phyloP scores from a whole-genome alignment of 2,113 vertebrate species.

The Steatornis caripensis region DNA sequence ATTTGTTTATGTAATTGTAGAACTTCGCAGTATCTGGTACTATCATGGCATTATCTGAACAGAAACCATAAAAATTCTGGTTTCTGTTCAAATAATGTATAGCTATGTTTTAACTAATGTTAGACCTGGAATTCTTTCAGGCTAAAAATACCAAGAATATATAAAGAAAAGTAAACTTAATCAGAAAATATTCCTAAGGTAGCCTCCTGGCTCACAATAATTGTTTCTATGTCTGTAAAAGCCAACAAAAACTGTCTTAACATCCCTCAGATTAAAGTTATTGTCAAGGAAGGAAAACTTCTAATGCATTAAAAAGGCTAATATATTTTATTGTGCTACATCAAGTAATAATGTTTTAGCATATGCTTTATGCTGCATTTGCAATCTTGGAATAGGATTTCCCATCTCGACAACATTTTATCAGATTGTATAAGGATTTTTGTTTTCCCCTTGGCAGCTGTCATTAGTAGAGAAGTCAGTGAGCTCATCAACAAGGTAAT shows the following conservation, averaged over 20 bases:
- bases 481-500: not conserved
- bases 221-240: not conserved
- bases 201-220: not conserved
- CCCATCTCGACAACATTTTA: not conserved
- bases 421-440: not conserved
- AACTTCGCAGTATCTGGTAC: no score
- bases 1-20: not conserved
- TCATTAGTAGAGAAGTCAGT: not conserved
- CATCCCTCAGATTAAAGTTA: not conserved
- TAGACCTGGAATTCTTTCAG: not conserved
- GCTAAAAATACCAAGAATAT: not conserved
- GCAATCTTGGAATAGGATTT: not conserved
- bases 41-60: no score
- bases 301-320: not conserved
- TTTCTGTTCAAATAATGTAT: not conserved
- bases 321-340: not conserved
- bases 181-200: not conserved
- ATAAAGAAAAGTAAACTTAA: not conserved
- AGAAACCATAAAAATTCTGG: no score
- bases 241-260: not conserved
- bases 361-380: not conserved
- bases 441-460: not conserved
- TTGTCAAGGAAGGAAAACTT: not conserved
- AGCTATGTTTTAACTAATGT: not conserved
- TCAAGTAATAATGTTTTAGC: not conserved